Conservation (phyloP, 2,797 vertebrate genomes). For the Salarias fasciatus region DNA sequence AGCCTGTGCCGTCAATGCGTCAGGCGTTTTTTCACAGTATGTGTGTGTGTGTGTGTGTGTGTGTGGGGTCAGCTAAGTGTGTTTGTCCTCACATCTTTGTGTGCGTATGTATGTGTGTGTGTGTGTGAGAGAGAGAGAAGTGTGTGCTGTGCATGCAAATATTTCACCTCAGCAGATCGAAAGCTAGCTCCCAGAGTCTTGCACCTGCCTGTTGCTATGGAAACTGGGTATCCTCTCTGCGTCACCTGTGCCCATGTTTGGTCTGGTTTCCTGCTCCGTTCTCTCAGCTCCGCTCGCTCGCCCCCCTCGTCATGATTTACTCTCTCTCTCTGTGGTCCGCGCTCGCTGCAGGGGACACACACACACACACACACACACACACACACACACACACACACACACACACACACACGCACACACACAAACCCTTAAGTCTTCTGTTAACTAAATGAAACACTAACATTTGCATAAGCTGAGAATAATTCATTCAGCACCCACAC, state of each 20-base stretch:
- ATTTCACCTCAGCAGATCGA: slow-evolving; percentile 69
- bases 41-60: slow-evolving; percentile 9
- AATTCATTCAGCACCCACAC: too few species aligned
- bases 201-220: slow-evolving; percentile 86
- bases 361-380: slow-evolving; percentile 24
- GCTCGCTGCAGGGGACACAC: slow-evolving; percentile 25
- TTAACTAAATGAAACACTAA: too few species aligned
- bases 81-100: neutral
- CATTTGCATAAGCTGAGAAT: too few species aligned
- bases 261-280: slow-evolving; percentile 72
- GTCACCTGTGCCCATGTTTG: slow-evolving; percentile 81
- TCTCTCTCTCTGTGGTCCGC: slow-evolving; percentile 23
- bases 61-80: slow-evolving; percentile 4
- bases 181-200: slow-evolving; percentile 65
- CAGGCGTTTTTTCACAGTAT: slow-evolving; percentile 20
- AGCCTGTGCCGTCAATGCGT: slow-evolving; percentile 17
- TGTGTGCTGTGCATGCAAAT: slow-evolving; percentile 54
- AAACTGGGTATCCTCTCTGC: slow-evolving; percentile 84
- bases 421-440: too few species aligned
- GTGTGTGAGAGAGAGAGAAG: slow-evolving; percentile 21
- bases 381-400: slow-evolving; percentile 27
- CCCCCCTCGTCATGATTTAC: slow-evolving; percentile 10
- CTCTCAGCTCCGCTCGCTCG: slow-evolving; percentile 28
- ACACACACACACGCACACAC: slow-evolving; percentile 24
- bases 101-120: neutral